Conservation (phyloP, 1,140 invertebrate species). For the Caenorhabditis remanei region DNA sequence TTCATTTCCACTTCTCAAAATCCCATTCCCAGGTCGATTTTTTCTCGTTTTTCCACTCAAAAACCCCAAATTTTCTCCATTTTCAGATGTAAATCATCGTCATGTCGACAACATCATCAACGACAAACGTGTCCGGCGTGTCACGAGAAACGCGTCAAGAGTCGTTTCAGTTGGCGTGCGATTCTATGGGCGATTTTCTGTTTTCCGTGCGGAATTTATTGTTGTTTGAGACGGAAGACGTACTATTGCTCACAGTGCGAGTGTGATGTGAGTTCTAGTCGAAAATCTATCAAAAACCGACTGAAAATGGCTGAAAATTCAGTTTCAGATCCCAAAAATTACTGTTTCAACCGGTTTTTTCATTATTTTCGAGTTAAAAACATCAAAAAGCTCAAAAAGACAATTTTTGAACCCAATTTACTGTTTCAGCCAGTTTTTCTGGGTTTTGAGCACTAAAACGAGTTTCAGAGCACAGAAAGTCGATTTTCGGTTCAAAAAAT, state of each 20-base stretch:
- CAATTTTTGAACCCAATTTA: too few relatives aligned
- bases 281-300: neutral
- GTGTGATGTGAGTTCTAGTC: constrained; percentile 68
- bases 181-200: constrained; percentile 73
- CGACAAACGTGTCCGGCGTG: constrained; percentile 55
- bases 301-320: neutral
- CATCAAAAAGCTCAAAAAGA: too few relatives aligned
- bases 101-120: constrained; percentile 14
- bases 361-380: neutral
- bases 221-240: constrained; percentile 68
- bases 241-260: constrained; percentile 67
- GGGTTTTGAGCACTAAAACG: too few relatives aligned
- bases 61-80: neutral
- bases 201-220: constrained; percentile 74
- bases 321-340: neutral
- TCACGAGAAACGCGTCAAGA: constrained; percentile 54
- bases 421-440: too few relatives aligned
- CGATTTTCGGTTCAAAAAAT: too few relatives aligned
- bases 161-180: constrained; percentile 70
- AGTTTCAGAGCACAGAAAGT: too few relatives aligned
- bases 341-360: neutral
- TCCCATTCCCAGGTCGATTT: neutral
- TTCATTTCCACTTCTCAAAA: neutral
- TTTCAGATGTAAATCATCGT: constrained; percentile 36
- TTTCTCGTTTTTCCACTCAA: neutral